These are phyloP conservation scores for Podilymbus podiceps DNA, from an alignment of 2,113 vertebrate species.

Conservation along the genomic window DNA sequence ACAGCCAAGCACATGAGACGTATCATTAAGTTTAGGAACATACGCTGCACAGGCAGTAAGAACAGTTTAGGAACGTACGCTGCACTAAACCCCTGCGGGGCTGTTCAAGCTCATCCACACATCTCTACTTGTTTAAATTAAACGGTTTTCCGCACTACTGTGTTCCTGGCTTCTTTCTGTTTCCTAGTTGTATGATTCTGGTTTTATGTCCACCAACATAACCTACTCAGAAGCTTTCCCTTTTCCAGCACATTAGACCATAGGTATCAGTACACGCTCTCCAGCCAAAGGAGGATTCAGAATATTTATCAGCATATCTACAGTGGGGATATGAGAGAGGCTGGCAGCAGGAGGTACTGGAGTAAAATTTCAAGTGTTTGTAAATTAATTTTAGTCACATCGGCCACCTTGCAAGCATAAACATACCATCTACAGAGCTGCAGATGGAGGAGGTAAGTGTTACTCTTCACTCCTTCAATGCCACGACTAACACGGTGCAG, in stretches of 20 bases:
- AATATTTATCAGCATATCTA: background rate
- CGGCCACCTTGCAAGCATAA: conserved; percentile 17
- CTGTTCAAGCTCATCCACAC: background rate
- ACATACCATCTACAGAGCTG: conserved; percentile 2
- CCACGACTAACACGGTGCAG: background rate
- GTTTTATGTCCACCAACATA: background rate
- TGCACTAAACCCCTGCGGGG: background rate
- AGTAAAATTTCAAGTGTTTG: conserved; percentile 22
- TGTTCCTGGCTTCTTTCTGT: background rate
- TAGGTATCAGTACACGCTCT: background rate
- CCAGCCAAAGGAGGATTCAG: background rate
- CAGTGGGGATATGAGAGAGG: background rate
- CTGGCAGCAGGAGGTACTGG: background rate
- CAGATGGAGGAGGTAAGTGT: conserved; percentile 49
- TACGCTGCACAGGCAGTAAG: background rate
- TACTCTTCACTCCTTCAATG: conserved; percentile 42
- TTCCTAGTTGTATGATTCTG: background rate
- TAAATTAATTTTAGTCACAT: conserved; percentile 49
- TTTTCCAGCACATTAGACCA: background rate
- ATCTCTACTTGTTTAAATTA: background rate
- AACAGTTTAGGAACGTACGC: background rate
- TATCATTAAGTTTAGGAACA: background rate
- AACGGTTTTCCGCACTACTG: background rate
- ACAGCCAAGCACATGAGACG: background rate
- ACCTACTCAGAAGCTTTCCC: background rate